Percentiles rank a stretch among this genome's conserved stretches.
phyloP scores from a whole-genome alignment of 1,140 invertebrate genomes.

The Pseudomyrmex dendroicus region DNA sequence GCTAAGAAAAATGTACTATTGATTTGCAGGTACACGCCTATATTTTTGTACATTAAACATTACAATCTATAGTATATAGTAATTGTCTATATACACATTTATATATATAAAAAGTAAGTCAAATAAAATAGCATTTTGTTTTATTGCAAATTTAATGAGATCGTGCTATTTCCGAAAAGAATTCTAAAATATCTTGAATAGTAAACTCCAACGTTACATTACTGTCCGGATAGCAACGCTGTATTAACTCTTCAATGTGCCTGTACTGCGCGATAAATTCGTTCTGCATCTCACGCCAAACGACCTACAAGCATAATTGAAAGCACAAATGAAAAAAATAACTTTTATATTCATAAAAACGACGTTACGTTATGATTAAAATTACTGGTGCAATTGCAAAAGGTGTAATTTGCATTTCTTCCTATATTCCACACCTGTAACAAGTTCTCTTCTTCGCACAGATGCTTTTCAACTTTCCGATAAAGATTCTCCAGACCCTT shows the following conservation, averaged over 20 bases:
- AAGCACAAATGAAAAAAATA: not conserved
- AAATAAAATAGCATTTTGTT: not conserved
- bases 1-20: too few species aligned
- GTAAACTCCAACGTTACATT: constrained; percentile 97
- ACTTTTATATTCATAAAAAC: not conserved
- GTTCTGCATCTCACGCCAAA: constrained; percentile 99
- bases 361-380: not conserved
- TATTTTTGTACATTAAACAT: not conserved
- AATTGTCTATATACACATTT: constrained; percentile 1
- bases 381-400: not conserved
- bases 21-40: not conserved
- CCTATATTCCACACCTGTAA: constrained; percentile 89
- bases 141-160: constrained; percentile 87
- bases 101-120: constrained; percentile 7
- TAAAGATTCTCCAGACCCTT: constrained; percentile 98
- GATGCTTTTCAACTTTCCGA: constrained; percentile 98
- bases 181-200: constrained; percentile 97
- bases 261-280: constrained; percentile 99
- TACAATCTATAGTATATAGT: not conserved
- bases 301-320: constrained; percentile 88
- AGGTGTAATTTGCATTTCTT: not conserved
- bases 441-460: constrained; percentile 97
- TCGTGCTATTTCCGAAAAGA: constrained; percentile 99
- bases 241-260: constrained; percentile 96
- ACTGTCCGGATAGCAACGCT: constrained; percentile 98